Evolutionary conservation across 2,797 vertebrate genomes (phyloP), one percentile per base, ranked within the genome.

Genomic region (Melopsittacus undulatus): DNA sequence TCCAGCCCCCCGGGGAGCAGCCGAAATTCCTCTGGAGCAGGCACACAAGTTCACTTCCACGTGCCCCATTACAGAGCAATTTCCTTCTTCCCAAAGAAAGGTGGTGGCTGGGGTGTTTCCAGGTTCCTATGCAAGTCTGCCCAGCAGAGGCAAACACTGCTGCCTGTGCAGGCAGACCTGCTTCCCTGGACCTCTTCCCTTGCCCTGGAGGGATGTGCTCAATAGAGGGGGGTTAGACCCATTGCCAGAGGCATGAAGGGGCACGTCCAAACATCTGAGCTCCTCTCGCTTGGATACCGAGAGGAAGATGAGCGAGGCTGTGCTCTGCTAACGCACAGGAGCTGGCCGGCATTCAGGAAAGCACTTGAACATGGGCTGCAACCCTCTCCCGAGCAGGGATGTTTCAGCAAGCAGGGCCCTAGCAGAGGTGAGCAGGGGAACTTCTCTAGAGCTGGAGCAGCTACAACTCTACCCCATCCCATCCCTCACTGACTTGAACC

Each of bases 21-120:
- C 56, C 7, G 11, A 42, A 81, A 94, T 96, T 96, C 94, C 92
- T 97, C 85, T 26, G 85, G 70, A 82, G 46, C 40, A 83, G 69
- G 87, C 46, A 9, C 56, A 34, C 88, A 76, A 90, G 83, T 90
- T 97, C 92, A 96, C 67, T 94, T 94, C 92, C 89, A 95, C 85
- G 43, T n/a, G 67, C 54, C 83, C 1, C 0, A 85, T 73, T 45
- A 78, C 24, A 70, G 38, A 89, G 77, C 80, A 67, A 90, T 87
- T 91, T 95, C 95, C 92, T 79, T 59, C 51, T 81, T 59, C 51
- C 42, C 94, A 63, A 42, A 63, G 62, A 22, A 52, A 85, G 62
- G 62, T 77, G 80, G 48, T 13, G 83, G 43, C 48, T 78, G 68
- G 1, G 0, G 6, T n/a, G 52, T 57, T 36, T 4, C 75, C 72